phyloP scores from a whole-genome alignment of 2,797 vertebrate species.

The Pampus argenteus region DNA sequence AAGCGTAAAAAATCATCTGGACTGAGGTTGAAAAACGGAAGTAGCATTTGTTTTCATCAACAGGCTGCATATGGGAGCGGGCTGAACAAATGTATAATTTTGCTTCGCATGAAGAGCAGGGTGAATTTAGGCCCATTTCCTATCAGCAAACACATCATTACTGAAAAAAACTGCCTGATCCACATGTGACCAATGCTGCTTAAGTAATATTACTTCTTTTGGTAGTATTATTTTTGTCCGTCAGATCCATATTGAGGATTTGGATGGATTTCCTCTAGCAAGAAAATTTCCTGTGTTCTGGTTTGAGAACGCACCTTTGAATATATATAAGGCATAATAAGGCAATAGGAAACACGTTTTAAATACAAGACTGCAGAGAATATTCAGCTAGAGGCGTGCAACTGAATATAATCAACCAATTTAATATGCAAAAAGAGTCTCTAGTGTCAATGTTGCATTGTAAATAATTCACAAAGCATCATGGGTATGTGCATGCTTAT shows the following conservation, averaged over 20 bases:
- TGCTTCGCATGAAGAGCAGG: constrained; percentile 64
- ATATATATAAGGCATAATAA: constrained; percentile 55
- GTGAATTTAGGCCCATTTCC: constrained; percentile 53
- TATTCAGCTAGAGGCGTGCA: constrained; percentile 36
- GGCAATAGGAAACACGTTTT: constrained; percentile 46
- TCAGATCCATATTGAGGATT: constrained; percentile 58
- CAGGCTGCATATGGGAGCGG: constrained; percentile 51
- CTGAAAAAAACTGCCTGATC: constrained; percentile 42
- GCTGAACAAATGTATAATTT: constrained; percentile 69
- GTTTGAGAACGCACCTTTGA: constrained; percentile 51
- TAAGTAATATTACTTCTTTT: constrained; percentile 32
- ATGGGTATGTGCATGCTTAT: background rate
- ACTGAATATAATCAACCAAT: constrained; percentile 45
- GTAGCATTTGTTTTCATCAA: constrained; percentile 55
- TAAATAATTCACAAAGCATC: constrained; percentile 10
- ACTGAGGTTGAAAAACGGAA: background rate
- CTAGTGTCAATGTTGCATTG: constrained; percentile 23
- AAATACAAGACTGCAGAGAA: constrained; percentile 49
- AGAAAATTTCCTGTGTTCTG: constrained; percentile 63
- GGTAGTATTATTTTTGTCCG: constrained; percentile 39
- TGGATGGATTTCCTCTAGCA: constrained; percentile 58
- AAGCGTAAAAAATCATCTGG: constrained; percentile 26
- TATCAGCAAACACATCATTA: constrained; percentile 33
- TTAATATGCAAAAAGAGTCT: constrained; percentile 28
- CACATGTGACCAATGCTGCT: constrained; percentile 41